Evolutionary conservation across 2,797 vertebrate genomes (phyloP).

Genomic region (Bufotes viridis): DNA sequence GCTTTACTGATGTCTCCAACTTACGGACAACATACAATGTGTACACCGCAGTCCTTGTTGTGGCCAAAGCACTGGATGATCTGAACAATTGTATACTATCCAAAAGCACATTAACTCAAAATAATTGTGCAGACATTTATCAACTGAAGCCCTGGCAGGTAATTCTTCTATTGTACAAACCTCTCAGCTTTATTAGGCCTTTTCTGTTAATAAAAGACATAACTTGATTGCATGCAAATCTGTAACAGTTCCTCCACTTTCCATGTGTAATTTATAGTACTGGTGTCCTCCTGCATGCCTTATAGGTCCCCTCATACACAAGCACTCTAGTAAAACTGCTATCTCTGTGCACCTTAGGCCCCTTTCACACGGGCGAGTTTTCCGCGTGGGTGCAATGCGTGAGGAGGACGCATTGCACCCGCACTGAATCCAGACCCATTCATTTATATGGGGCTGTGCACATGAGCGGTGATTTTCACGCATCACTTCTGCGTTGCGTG

Average conservation of each 20-base stretch:
- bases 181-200: not conserved
- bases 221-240: not conserved
- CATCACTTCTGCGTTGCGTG: too few species aligned
- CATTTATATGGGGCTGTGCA: too few species aligned
- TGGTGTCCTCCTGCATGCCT: not conserved
- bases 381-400: too few species aligned
- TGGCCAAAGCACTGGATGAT: constrained; percentile 40
- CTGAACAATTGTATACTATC: not conserved
- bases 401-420: too few species aligned
- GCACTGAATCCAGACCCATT: too few species aligned
- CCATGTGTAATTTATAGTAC: not conserved
- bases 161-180: not conserved
- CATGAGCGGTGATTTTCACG: too few species aligned
- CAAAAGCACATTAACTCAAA: not conserved
- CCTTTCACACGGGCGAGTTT: too few species aligned
- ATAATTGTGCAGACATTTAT: constrained; percentile 19
- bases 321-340: not conserved
- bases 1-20: constrained; percentile 26
- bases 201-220: not conserved
- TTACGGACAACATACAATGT: constrained; percentile 32
- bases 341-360: not conserved
- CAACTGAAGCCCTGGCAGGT: constrained; percentile 45
- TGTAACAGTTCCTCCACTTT: not conserved
- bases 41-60: constrained; percentile 30
- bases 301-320: not conserved